Evolutionary conservation across 2,888 invertebrate genomes (phyloP).

Genomic region (Trilocha varians): DNA sequence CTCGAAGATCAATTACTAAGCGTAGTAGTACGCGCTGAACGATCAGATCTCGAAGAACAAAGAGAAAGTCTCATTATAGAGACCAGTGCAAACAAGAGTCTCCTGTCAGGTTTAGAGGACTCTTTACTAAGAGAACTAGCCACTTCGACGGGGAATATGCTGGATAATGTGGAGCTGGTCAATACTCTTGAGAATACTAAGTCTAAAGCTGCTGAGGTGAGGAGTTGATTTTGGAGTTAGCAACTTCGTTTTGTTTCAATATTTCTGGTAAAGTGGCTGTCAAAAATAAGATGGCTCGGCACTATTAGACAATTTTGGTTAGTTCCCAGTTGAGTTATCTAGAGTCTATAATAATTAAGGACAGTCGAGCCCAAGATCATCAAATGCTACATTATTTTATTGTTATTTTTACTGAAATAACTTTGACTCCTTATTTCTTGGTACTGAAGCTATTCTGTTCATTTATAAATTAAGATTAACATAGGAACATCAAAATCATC

Average conservation of each 20-base stretch:
- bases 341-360: too few species aligned
- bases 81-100: conserved; percentile 88
- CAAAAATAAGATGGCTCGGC: too few species aligned
- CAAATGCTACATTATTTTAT: too few species aligned
- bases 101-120: conserved; percentile 88
- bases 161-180: conserved; percentile 91
- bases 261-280: too few species aligned
- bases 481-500: too few species aligned
- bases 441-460: too few species aligned
- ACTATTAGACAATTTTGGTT: not conserved
- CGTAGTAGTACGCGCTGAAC: conserved; percentile 89
- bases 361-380: too few species aligned
- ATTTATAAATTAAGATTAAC: too few species aligned
- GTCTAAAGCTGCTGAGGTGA: conserved; percentile 86
- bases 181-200: conserved; percentile 92
- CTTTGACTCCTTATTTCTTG: too few species aligned
- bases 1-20: conserved; percentile 92
- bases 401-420: too few species aligned
- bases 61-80: conserved; percentile 86
- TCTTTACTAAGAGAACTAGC: conserved; percentile 88
- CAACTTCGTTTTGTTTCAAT: too few species aligned
- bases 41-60: conserved; percentile 90
- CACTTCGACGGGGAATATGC: conserved; percentile 91
- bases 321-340: not conserved
- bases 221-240: conserved; percentile 1